These are phyloP conservation scores for Bugula neritina DNA, from an alignment of 2,888 invertebrate genomes.

Conservation along the genomic window DNA sequence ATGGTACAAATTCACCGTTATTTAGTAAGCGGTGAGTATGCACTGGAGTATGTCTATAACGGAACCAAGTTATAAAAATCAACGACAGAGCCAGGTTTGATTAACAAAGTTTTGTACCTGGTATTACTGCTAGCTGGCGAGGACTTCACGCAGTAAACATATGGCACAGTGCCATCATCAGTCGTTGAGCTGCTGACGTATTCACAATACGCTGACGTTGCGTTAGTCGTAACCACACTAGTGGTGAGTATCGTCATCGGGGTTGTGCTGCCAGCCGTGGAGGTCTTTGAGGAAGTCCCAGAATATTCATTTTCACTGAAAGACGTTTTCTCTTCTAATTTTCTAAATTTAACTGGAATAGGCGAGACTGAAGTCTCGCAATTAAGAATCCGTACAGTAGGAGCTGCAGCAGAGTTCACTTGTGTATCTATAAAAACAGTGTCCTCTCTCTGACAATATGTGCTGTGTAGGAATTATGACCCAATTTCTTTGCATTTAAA, in stretches of 20 bases:
- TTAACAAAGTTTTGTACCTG: not conserved
- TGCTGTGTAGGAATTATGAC: too few species aligned
- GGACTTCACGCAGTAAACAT: not conserved
- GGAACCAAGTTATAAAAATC: too few species aligned
- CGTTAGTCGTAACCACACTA: not conserved
- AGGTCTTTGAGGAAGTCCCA: not conserved
- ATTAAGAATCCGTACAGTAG: too few species aligned
- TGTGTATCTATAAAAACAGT: too few species aligned
- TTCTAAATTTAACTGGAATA: not conserved
- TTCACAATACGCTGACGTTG: not conserved
- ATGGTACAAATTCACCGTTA: too few species aligned
- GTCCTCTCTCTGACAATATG: too few species aligned
- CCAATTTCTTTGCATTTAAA: too few species aligned
- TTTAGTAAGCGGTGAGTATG: too few species aligned
- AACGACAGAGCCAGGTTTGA: too few species aligned
- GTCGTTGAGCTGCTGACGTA: too few species aligned
- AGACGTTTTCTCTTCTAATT: not conserved
- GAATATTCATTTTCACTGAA: not conserved
- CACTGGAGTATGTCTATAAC: too few species aligned
- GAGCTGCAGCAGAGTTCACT: too few species aligned
- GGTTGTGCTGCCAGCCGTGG: not conserved
- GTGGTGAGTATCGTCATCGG: not conserved
- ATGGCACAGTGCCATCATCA: not conserved
- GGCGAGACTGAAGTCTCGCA: not conserved
- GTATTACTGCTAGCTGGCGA: not conserved